Percentiles rank a stretch among this genome's conserved stretches.
Evolutionary conservation across 2,797 vertebrate genomes (phyloP).

Genomic region (Dryobates pubescens): DNA sequence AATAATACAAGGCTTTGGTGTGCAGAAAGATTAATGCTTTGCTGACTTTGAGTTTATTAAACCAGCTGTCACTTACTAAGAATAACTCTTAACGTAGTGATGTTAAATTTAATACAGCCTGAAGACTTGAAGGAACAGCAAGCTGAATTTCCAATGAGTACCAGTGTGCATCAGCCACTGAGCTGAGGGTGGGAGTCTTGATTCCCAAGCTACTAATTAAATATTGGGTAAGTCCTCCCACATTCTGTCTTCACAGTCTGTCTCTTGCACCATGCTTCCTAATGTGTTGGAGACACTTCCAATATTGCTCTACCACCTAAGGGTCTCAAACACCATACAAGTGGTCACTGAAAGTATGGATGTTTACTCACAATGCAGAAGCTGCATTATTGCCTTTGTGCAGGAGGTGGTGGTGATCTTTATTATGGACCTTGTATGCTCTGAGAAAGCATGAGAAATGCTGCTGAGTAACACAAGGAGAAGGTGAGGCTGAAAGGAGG

Average conservation of each 20-base stretch:
- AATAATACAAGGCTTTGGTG: background rate
- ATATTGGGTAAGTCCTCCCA: background rate
- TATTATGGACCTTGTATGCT: accelerated
- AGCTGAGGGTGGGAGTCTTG: background rate
- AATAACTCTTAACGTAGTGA: background rate
- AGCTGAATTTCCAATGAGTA: background rate
- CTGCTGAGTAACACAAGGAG: background rate
- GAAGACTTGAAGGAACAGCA: background rate
- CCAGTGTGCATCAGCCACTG: accelerated
- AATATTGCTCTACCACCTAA: background rate
- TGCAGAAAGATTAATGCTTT: background rate
- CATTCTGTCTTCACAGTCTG: background rate
- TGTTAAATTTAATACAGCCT: background rate
- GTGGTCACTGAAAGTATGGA: background rate
- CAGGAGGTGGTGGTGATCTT: background rate
- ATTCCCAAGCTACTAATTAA: background rate
- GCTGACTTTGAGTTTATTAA: background rate
- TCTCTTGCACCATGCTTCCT: background rate
- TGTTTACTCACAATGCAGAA: accelerated
- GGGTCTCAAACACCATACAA: background rate
- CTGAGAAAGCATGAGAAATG: background rate
- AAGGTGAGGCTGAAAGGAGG: no score
- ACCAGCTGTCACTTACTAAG: background rate
- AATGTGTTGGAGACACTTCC: accelerated
- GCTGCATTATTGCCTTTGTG: accelerated